Conservation (phyloP, 2,888 invertebrate species). For the Tachina lurida region DNA sequence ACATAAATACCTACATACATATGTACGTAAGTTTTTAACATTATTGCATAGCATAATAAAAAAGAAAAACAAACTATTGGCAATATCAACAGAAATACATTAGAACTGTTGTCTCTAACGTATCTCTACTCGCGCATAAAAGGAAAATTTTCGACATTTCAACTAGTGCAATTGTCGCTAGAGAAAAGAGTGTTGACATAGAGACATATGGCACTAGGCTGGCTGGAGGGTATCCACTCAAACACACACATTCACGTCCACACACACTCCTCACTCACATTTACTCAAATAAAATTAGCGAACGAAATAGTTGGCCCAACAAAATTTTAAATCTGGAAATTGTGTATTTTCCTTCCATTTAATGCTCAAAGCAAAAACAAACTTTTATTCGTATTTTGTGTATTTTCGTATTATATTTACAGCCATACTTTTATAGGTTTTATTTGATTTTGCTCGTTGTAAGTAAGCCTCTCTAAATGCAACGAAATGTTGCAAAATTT, state of each 20-base stretch:
- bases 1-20: no score
- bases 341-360: conserved; percentile 53
- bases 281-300: not conserved
- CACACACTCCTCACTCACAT: not conserved
- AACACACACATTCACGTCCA: not conserved
- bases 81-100: no score
- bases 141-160: no score
- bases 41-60: no score
- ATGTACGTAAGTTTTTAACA: no score
- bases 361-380: conserved; percentile 26
- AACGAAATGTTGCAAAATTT: conserved; percentile 38
- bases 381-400: not conserved
- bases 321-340: conserved; percentile 47
- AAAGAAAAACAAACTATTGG: no score
- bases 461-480: conserved; percentile 36
- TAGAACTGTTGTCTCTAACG: no score
- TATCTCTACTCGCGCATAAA: no score
- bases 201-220: no score
- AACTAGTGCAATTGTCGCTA: no score
- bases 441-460: conserved; percentile 19
- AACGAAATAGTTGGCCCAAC: conserved; percentile 16
- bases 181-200: no score
- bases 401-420: conserved; percentile 36
- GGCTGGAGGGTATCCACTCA: no score
- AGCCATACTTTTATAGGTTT: conserved; percentile 35